A percentile compares a stretch with the other conserved stretches of the same genome.
Conservation (phyloP, 2,888 invertebrate genomes). For the Dexiosoma caninum region DNA sequence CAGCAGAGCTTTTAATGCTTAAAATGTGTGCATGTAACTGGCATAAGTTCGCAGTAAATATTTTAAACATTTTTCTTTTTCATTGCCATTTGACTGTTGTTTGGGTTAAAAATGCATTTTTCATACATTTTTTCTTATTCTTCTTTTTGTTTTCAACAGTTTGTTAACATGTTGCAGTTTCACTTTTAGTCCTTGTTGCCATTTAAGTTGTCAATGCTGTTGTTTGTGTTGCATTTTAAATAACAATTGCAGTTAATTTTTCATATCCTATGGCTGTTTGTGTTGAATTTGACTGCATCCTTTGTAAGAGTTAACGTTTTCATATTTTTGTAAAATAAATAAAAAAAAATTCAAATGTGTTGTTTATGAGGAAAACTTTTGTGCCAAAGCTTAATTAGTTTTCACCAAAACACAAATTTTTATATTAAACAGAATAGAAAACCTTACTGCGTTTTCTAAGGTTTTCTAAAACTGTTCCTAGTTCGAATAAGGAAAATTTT, state of each 20-base stretch:
- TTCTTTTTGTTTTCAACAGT: conserved; percentile 11
- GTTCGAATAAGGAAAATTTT: too few relatives aligned
- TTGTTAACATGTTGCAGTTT: conserved; percentile 43
- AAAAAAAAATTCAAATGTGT: background rate
- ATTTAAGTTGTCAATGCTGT: conserved; percentile 8
- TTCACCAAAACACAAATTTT: background rate
- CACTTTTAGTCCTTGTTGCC: conserved; percentile 31
- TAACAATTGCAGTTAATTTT: conserved; percentile 48
- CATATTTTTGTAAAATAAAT: background rate
- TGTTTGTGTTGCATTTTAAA: conserved; percentile 28
- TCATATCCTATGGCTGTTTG: conserved; percentile 48
- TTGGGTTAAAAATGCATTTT: conserved; percentile 31
- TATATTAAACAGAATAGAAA: background rate
- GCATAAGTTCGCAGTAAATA: background rate
- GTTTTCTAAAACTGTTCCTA: too few relatives aligned
- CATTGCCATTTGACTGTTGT: conserved; percentile 45
- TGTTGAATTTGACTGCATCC: conserved; percentile 45
- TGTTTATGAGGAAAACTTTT: background rate
- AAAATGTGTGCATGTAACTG: background rate
- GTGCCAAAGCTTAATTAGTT: background rate
- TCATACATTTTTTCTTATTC: background rate
- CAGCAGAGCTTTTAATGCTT: background rate
- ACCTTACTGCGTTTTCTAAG: too few relatives aligned
- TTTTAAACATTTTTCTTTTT: conserved; percentile 16
- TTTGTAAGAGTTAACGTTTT: conserved; percentile 19